Percentiles rank a stretch among this genome's conserved stretches.
These are phyloP conservation scores for Heliopora coerulea DNA, from an alignment of 92 coral and sea anemone species.

Conservation along the genomic window DNA sequence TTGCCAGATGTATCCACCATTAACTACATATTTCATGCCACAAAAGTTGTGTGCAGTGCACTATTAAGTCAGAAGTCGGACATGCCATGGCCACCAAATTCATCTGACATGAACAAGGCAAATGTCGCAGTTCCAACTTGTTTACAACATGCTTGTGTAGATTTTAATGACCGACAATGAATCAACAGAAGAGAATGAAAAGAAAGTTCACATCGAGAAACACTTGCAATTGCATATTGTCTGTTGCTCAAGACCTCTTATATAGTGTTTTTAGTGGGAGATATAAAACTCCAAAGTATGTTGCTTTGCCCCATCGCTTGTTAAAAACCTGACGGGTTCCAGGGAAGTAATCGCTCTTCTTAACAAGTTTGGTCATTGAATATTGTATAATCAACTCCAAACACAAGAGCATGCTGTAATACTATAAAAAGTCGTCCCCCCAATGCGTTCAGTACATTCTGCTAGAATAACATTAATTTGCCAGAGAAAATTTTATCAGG, in stretches of 20 bases:
- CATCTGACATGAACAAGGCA: conserved; percentile 52
- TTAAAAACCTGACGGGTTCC: conserved; percentile 61
- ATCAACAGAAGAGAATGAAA: conserved; percentile 42
- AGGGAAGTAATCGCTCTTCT: conserved; percentile 9
- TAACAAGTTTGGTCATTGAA: not conserved
- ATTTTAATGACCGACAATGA: conserved; percentile 43
- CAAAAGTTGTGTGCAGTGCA: conserved; percentile 50
- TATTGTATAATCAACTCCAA: conserved; percentile 50
- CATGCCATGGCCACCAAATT: conserved; percentile 62
- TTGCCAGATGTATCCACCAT: conserved; percentile 20
- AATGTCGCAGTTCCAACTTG: conserved; percentile 55
- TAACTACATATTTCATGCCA: conserved; percentile 40
- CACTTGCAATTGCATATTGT: conserved; percentile 38
- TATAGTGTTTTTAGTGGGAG: conserved; percentile 59
- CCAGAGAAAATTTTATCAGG: conserved; percentile 24
- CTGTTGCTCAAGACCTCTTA: conserved; percentile 58
- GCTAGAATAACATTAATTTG: too few species aligned
- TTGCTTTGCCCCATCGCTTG: conserved; percentile 58
- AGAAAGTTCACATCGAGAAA: conserved; percentile 41
- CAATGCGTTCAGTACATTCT: not conserved
- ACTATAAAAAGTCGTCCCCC: not conserved
- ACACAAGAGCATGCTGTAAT: too few species aligned
- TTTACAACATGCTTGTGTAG: conserved; percentile 64
- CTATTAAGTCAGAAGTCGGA: conserved; percentile 41
- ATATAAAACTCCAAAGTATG: conserved; percentile 65